These are phyloP conservation scores for Phyllotreta striolata DNA, from an alignment of 2,888 invertebrate genomes.

Conservation along the genomic window DNA sequence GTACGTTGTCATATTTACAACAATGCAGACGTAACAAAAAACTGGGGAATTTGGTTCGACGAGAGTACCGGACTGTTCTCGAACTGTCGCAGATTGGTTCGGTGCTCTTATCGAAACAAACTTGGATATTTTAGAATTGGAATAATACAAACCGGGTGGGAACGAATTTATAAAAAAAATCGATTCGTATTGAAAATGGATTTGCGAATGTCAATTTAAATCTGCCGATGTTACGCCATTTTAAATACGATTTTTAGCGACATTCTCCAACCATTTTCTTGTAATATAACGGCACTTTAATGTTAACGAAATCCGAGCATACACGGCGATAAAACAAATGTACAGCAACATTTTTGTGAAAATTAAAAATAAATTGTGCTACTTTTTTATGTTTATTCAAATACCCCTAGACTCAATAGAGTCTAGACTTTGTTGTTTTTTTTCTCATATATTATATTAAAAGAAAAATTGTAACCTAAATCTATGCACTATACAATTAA, in stretches of 20 bases:
- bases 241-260: constrained; percentile 24
- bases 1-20: constrained; percentile 59
- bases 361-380: constrained; percentile 62
- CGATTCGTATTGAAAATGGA: not conserved
- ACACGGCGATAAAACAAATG: constrained; percentile 42
- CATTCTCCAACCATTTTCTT: constrained; percentile 35
- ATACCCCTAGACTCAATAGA: constrained; percentile 56
- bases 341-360: constrained; percentile 42
- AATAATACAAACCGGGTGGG: too few relatives aligned
- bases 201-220: not conserved
- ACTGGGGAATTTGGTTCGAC: not conserved
- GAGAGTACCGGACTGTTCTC: too few relatives aligned
- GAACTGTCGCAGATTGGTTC: too few relatives aligned
- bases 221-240: constrained; percentile 1
- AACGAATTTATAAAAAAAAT: not conserved
- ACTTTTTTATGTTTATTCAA: constrained; percentile 58
- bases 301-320: constrained; percentile 29
- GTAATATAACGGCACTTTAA: constrained; percentile 26
- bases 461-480: constrained; percentile 57
- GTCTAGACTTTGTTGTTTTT: constrained; percentile 46
- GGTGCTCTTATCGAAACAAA: too few relatives aligned
- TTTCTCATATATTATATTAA: constrained; percentile 48
- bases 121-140: too few relatives aligned
- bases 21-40: constrained; percentile 45
- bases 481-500: constrained; percentile 62